Conservation (phyloP, 2,113 vertebrate genomes). For the Monopterus albus region DNA sequence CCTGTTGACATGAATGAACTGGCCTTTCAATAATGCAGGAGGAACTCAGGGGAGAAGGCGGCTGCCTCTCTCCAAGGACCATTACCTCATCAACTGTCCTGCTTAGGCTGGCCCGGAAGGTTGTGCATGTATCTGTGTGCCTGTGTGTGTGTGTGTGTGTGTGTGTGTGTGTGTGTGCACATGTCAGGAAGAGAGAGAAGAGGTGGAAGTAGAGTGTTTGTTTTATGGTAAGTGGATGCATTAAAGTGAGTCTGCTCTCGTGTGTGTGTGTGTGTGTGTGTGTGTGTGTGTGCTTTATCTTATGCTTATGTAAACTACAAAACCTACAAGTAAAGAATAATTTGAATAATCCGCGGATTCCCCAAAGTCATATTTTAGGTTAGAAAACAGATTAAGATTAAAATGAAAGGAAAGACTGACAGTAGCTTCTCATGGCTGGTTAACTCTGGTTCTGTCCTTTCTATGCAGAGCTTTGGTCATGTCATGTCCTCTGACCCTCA, state of each 20-base stretch:
- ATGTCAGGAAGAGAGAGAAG: slow-evolving; percentile 30
- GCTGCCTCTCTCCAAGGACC: slow-evolving; percentile 45
- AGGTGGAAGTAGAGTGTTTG: slow-evolving; percentile 44
- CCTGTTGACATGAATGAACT: slow-evolving; percentile 76
- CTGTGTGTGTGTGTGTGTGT: slow-evolving; percentile 25
- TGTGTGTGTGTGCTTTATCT: background rate
- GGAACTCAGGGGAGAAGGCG: slow-evolving; percentile 55
- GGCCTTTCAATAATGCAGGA: slow-evolving; percentile 76
- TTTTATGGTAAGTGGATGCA: slow-evolving; percentile 47
- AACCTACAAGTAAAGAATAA: background rate
- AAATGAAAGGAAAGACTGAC: no score
- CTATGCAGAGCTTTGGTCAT: no score
- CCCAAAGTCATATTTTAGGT: no score
- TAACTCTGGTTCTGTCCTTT: no score
- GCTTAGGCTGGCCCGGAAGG: slow-evolving; percentile 23
- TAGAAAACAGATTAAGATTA: no score
- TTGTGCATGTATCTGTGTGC: slow-evolving; percentile 11
- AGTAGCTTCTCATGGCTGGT: no score
- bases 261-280: slow-evolving; percentile 1
- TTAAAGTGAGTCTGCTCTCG: slow-evolving; percentile 36
- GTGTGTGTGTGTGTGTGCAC: slow-evolving; percentile 6
- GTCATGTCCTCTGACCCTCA: no score
- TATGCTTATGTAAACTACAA: background rate
- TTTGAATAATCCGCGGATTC: no score
- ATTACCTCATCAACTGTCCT: slow-evolving; percentile 66